Percentiles rank a stretch among this genome's conserved stretches.
Evolutionary conservation across 2,888 invertebrate genomes (phyloP).

Genomic region (Cosmopolites sordidus): DNA sequence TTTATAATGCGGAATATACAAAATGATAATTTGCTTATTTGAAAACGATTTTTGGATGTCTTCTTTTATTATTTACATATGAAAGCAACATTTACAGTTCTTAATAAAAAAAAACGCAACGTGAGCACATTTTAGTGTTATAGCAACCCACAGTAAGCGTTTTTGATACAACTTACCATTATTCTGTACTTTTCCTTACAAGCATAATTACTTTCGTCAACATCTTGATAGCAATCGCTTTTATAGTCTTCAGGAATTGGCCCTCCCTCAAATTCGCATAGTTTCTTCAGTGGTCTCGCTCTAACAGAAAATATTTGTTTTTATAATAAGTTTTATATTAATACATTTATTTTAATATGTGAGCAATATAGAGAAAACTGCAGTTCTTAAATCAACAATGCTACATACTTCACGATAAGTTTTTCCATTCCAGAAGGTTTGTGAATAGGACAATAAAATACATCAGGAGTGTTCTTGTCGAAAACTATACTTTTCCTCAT

Average conservation of each 20-base stretch:
- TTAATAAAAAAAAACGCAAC: too few relatives aligned
- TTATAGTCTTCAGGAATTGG: conserved; percentile 68
- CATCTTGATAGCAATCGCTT: conserved; percentile 75
- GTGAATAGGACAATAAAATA: conserved; percentile 74
- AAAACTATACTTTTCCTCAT: conserved; percentile 74
- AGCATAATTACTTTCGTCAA: conserved; percentile 73
- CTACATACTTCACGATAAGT: conserved; percentile 60
- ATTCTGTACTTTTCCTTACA: conserved; percentile 77
- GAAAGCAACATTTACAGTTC: too few relatives aligned
- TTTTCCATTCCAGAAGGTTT: conserved; percentile 73
- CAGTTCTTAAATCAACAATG: too few relatives aligned
- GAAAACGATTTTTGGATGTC: too few relatives aligned
- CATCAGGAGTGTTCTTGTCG: conserved; percentile 73
- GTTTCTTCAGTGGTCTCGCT: conserved; percentile 63
- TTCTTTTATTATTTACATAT: too few relatives aligned
- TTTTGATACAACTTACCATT: conserved; percentile 56
- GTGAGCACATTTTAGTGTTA: too few relatives aligned
- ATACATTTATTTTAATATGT: too few relatives aligned
- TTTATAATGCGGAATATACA: too few relatives aligned
- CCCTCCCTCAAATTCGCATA: conserved; percentile 71
- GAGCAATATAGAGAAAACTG: too few relatives aligned
- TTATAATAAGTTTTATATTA: too few relatives aligned
- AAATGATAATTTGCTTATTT: too few relatives aligned
- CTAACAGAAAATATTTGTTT: conserved; percentile 36
- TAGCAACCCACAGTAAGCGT: too few relatives aligned